phyloP scores from a whole-genome alignment of 2,113 vertebrate genomes.

The Cottus gobio region DNA sequence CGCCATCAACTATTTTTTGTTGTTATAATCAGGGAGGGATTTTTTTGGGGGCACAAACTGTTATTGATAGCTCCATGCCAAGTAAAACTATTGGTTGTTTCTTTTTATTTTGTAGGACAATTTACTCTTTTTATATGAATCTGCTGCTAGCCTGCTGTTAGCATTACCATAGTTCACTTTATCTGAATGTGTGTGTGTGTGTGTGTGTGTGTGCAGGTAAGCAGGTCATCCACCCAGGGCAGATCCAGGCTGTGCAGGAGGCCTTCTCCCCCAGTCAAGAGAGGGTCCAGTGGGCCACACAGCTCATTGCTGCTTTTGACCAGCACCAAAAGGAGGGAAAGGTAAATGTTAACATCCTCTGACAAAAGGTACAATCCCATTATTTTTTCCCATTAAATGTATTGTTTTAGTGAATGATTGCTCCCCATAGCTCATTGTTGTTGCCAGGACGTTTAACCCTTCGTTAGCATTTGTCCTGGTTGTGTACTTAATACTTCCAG shows the following conservation, averaged over 20 bases:
- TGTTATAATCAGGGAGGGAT: too few relatives aligned
- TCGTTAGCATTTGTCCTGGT: not conserved
- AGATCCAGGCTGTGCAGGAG: constrained; percentile 93
- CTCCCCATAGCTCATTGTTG: not conserved
- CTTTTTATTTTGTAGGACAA: not conserved
- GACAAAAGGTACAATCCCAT: not conserved
- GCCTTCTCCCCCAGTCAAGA: constrained; percentile 94
- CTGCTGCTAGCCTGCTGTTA: constrained; percentile 18
- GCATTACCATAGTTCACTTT: constrained; percentile 18
- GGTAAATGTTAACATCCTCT: constrained; percentile 80
- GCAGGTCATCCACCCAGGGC: constrained; percentile 98
- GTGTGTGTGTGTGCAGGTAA: constrained; percentile 85
- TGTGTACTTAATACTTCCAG: not conserved
- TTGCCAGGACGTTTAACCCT: not conserved
- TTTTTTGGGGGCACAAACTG: too few relatives aligned
- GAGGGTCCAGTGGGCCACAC: constrained; percentile 92
- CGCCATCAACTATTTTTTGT: too few relatives aligned
- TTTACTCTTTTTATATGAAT: not conserved
- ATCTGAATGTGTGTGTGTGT: constrained; percentile 27
- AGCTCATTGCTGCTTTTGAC: constrained; percentile 93
- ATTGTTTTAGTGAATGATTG: not conserved
- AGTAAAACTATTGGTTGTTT: not conserved
- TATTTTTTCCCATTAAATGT: not conserved
- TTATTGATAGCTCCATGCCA: constrained; percentile 12
- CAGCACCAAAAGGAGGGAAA: constrained; percentile 95